These are phyloP conservation scores for Etia nguti DNA, from an alignment of 2,113 vertebrate species.

Conservation along the genomic window DNA sequence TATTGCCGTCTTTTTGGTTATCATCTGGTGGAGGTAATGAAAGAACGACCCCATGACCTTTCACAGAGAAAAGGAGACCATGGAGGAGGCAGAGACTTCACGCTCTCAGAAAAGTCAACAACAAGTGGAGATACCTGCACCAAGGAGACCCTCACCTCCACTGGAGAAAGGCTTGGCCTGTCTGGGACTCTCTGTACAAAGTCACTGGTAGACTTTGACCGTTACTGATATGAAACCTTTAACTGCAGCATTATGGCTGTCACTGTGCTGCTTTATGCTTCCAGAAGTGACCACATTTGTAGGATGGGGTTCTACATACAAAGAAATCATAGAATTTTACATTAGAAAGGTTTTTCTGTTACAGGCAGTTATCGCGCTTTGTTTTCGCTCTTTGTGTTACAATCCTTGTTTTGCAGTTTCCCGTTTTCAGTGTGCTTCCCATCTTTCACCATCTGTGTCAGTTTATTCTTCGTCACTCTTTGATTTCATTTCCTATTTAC, in stretches of 20 bases:
- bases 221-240: not conserved
- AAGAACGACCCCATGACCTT: slow-evolving; percentile 6
- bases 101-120: not conserved
- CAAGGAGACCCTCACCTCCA: not conserved
- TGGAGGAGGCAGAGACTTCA: not conserved
- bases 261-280: not conserved
- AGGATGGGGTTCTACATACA: not conserved
- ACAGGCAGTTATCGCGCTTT: no score
- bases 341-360: no score
- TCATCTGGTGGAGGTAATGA: not conserved
- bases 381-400: no score
- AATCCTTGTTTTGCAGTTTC: no score
- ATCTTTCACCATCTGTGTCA: no score
- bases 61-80: not conserved
- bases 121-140: not conserved
- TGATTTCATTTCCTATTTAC: no score
- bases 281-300: not conserved
- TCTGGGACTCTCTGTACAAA: not conserved
- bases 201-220: not conserved
- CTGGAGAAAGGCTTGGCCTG: not conserved
- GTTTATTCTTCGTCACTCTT: no score
- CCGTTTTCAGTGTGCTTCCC: no score
- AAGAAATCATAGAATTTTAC: not conserved
- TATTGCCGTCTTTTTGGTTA: not conserved
- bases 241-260: not conserved